phyloP scores from a whole-genome alignment of 2,113 vertebrate genomes.

The Hippocampus guttulatus region DNA sequence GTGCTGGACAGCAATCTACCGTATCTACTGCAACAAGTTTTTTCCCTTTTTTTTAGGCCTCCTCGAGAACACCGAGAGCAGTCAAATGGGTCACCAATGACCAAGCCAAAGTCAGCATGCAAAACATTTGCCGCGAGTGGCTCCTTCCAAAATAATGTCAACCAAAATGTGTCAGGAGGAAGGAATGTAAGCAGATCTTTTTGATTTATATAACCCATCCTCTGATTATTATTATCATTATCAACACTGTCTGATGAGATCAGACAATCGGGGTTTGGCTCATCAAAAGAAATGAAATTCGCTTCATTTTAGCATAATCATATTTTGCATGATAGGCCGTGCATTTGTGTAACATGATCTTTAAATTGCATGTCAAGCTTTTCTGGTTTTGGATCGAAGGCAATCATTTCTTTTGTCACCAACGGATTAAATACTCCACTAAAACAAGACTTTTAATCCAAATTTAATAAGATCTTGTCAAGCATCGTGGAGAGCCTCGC shows the following conservation, averaged over 20 bases:
- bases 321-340: background rate
- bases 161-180: constrained; percentile 7
- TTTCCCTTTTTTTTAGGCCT: constrained; percentile 3
- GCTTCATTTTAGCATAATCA: background rate
- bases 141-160: constrained; percentile 10
- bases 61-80: background rate
- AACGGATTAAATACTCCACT: background rate
- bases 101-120: constrained; percentile 16
- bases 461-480: background rate
- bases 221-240: background rate
- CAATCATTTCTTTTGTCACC: background rate
- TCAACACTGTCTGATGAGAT: constrained; percentile 6
- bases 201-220: constrained; percentile 1
- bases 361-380: background rate
- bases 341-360: background rate
- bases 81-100: constrained; percentile 1
- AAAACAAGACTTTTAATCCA: background rate
- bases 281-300: background rate
- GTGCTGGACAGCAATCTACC: no score
- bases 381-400: background rate
- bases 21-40: background rate
- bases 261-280: constrained; percentile 4
- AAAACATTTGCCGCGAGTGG: background rate
- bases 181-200: constrained; percentile 24
- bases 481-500: background rate